Percentiles rank a stretch among this genome's conserved stretches.
Conservation (phyloP, 2,888 invertebrate genomes). For the Cheilosia variabilis region DNA sequence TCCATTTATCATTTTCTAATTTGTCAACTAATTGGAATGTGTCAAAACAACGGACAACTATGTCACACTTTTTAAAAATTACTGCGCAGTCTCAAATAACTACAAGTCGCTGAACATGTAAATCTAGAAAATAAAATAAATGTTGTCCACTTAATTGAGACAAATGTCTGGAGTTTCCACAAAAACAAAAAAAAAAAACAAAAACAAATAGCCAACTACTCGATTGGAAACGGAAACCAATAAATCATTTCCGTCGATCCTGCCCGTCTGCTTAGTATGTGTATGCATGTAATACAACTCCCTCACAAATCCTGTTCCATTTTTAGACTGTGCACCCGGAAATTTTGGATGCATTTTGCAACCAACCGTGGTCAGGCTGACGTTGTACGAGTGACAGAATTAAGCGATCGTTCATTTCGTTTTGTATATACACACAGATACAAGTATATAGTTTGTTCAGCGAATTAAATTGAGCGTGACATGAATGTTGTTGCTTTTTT, state of each 20-base stretch:
- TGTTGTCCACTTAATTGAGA: conserved; percentile 51
- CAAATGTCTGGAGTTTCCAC: conserved; percentile 40
- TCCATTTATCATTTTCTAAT: conserved; percentile 25
- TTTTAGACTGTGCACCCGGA: conserved; percentile 65
- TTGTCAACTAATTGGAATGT: conserved; percentile 28
- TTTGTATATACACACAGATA: conserved; percentile 28
- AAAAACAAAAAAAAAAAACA: conserved; percentile 8
- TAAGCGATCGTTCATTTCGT: conserved; percentile 72
- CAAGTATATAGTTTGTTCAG: conserved; percentile 53
- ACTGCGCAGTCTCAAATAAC: conserved; percentile 44
- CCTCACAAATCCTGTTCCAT: conserved; percentile 65
- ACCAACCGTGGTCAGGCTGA: conserved; percentile 63
- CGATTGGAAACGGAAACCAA: conserved; percentile 63
- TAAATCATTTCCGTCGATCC: conserved; percentile 70
- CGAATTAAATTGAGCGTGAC: conserved; percentile 70
- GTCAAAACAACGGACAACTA: conserved; percentile 50
- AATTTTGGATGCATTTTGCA: conserved; percentile 72
- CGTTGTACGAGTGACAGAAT: conserved; percentile 65
- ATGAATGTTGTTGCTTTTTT: conserved; percentile 32
- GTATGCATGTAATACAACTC: conserved; percentile 37
- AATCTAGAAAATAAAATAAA: conserved; percentile 6
- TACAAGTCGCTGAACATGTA: conserved; percentile 57
- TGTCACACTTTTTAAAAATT: conserved; percentile 12
- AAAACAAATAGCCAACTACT: conserved; percentile 28
- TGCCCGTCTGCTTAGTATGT: conserved; percentile 15